Percentiles rank a stretch among this genome's conserved stretches.
phyloP scores from a whole-genome alignment of 2,113 vertebrate species.

The Tympanuchus pallidicinctus region DNA sequence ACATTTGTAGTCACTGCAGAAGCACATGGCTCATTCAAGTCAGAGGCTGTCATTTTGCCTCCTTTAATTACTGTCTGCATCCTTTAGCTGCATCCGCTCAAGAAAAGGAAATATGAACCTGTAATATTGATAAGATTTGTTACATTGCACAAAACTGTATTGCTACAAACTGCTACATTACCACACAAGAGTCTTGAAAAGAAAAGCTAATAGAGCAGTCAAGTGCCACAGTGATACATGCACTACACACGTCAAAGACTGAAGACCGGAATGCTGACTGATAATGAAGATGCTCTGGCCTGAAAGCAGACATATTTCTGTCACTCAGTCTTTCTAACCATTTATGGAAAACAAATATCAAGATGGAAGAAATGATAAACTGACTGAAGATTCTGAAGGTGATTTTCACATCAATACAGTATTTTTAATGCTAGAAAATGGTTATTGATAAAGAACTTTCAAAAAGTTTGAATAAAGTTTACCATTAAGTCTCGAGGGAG shows the following conservation, averaged over 20 bases:
- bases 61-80: neutral
- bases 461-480: neutral
- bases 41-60: neutral
- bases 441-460: neutral
- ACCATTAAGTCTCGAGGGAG: neutral
- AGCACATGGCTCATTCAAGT: neutral
- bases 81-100: neutral
- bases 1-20: neutral
- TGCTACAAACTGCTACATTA: neutral
- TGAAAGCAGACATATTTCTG: conserved; percentile 19
- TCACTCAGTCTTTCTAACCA: neutral
- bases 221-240: neutral
- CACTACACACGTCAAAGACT: neutral
- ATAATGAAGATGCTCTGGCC: neutral
- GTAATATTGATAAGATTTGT: no score
- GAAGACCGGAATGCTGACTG: neutral
- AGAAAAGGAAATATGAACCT: neutral
- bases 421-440: neutral
- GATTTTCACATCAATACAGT: neutral
- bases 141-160: neutral
- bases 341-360: neutral
- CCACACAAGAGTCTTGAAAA: neutral
- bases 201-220: neutral
- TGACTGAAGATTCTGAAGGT: neutral
- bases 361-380: neutral